Base-by-base conservation (phyloP, 1,140 invertebrate species). In the Drosophila willistoni region DNA sequence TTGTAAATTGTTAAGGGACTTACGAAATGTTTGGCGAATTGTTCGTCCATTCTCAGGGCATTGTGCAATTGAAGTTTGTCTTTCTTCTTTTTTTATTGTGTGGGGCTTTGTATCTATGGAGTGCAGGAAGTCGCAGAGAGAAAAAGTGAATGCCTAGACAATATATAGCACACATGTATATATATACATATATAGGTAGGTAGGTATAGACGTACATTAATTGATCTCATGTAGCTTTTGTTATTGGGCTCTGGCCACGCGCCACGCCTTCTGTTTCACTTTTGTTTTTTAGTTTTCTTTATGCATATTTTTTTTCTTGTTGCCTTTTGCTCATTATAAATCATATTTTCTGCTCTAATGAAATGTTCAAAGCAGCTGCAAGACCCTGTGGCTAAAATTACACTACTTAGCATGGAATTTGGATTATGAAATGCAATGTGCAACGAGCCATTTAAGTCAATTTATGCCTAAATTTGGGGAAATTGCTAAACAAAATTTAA, bases 321-420 rank as follows among this genome's bases (percentile, higher is more conserved):
- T 73, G 47, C 44, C 73, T 51, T 14, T 56, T 67, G 64, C 66
- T 71, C 71, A 80, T 80, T 78, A 75, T 63, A 54, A 74, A 73
- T 71, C 75, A 80, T 64, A 78, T 80, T 80, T 78, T 78, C 78
- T 78, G 78, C 75, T 78, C 74, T 80, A 80, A 80, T 80, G 77
- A 80, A 80, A 78, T 70, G 71, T 61, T 71, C 44, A 25, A 63
- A 54, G 44, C 65, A 44, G 64, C 33, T 64, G 65, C 69, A 51
- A 77, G 12, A 77, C 73, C 74, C 77, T 79, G 77, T 57, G 55
- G 66, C 47, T 34, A 64, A 29, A 64, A 74, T 29, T 71, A 42
- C 61, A 63, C 61, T 63, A 12, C 3, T 6, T 17, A 47, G 12
- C 42, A 33, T 17, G 29, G 6, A 51, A 17, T 33, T 33, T 22